Base-by-base conservation (phyloP, 2,888 invertebrate species). In the Agelastica alni region DNA sequence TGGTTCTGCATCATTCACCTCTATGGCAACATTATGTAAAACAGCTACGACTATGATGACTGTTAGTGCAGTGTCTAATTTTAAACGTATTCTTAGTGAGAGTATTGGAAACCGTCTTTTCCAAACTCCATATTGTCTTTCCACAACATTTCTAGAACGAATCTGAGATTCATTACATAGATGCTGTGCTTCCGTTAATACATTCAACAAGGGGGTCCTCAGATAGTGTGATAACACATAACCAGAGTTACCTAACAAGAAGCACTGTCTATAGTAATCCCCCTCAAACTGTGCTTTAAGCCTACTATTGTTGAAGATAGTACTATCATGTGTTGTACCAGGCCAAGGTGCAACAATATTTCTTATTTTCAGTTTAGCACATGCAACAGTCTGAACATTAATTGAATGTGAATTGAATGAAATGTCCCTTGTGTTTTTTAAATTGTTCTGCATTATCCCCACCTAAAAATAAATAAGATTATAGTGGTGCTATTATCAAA, bases 71-170 rank as follows among this genome's bases (percentile, higher is more conserved):
- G n/a, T n/a, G n/a, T n/a, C n/a, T n/a, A n/a, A n/a, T n/a, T n/a
- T n/a, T n/a, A n/a, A n/a, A n/a, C n/a, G n/a, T n/a, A n/a, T n/a
- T n/a, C n/a, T n/a, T n/a, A n/a, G n/a, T n/a, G n/a, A n/a, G n/a
- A n/a, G n/a, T n/a, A n/a, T n/a, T n/a, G n/a, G n/a, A n/a, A n/a
- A n/a, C n/a, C n/a, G n/a, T n/a, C n/a, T n/a, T n/a, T 39, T 39
- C 18, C 39, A 39, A 12, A 39, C 39, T n/a, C 39, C 20, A 20
- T 20, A 20, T 22, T 18, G 39, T 12, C 39, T 39, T 12, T 39
- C 22, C 12, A 39, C 39, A 18, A 10, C n/a, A 20, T 17, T 16
- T 10, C 39, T n/a, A n/a, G 22, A 12, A 3, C 39, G 17, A 39
- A 39, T 39, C 6, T 16, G 16, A 4, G 39, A 20, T 22, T 20